A percentile compares a stretch with the other conserved stretches of the same genome.
phyloP scores from a whole-genome alignment of 2,888 invertebrate species.

The Cloeon dipterum region DNA sequence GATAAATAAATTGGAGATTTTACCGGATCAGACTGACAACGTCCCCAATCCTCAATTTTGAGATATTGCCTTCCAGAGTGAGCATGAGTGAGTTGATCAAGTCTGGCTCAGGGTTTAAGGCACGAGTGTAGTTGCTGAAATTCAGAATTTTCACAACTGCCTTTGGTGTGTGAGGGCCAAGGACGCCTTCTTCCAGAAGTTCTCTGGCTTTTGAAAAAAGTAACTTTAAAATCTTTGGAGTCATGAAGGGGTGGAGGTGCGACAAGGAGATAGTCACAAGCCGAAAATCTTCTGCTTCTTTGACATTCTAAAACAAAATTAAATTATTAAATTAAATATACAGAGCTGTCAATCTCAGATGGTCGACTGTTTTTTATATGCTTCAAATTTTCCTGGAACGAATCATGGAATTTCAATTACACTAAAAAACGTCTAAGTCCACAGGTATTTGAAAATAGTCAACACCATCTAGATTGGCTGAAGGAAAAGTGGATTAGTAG shows the following conservation, averaged over 20 bases:
- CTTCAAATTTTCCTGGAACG: too few relatives aligned
- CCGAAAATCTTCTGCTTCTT: conserved; percentile 18
- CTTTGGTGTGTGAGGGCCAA: conserved; percentile 11
- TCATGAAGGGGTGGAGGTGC: conserved; percentile 19
- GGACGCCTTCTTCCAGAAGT: conserved; percentile 14
- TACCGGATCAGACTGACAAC: conserved; percentile 18
- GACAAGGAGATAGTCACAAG: conserved; percentile 23
- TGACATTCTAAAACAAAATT: conserved; percentile 13
- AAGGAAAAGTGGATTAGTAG: too few relatives aligned
- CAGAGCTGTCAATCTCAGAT: too few relatives aligned
- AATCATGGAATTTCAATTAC: too few relatives aligned
- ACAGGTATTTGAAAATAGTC: too few relatives aligned
- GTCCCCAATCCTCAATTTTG: conserved; percentile 18
- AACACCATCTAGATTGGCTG: too few relatives aligned
- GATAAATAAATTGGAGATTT: not conserved
- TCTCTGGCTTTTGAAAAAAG: conserved; percentile 17
- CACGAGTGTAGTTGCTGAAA: conserved; percentile 22
- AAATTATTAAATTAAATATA: too few relatives aligned
- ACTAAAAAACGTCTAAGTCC: too few relatives aligned
- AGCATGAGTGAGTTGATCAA: conserved; percentile 17
- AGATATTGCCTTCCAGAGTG: conserved; percentile 16
- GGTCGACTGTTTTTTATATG: too few relatives aligned
- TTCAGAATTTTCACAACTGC: conserved; percentile 15
- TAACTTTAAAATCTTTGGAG: conserved; percentile 14
- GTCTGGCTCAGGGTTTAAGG: conserved; percentile 18